phyloP scores from a whole-genome alignment of 2,797 vertebrate species.

The Ambastaia sidthimunki region DNA sequence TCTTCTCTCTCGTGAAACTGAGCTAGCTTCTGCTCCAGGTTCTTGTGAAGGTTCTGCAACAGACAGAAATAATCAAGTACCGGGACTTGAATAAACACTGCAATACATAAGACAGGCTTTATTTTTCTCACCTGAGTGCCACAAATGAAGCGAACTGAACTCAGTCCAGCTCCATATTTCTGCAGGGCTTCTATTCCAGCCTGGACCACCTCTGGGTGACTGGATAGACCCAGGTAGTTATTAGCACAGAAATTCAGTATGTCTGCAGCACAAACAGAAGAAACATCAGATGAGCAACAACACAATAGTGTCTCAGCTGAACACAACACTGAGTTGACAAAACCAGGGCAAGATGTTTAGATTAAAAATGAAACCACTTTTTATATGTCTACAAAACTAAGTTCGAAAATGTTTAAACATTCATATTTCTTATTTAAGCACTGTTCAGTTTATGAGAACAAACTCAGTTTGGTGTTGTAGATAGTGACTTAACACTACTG shows the following conservation, averaged over 20 bases:
- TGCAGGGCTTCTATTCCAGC: constrained; percentile 85
- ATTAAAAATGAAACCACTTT: no score
- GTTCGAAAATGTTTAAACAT: no score
- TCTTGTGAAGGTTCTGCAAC: constrained; percentile 88
- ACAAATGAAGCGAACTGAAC: constrained; percentile 95
- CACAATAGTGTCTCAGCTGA: no score
- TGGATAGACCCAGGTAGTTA: constrained; percentile 95
- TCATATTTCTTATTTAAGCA: no score
- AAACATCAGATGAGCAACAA: not conserved
- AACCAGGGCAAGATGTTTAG: no score
- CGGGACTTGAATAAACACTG: not conserved
- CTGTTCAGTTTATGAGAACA: no score
- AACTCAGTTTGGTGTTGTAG: no score
- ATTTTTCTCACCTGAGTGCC: constrained; percentile 87
- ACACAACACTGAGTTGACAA: no score
- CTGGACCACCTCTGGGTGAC: constrained; percentile 90
- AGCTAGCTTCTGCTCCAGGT: constrained; percentile 88
- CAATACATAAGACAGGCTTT: not conserved
- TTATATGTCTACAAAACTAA: no score
- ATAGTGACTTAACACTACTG: no score
- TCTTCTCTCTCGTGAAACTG: constrained; percentile 92
- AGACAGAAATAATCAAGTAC: not conserved
- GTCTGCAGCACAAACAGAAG: constrained; percentile 68
- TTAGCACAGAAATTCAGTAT: constrained; percentile 98
- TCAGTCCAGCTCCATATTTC: constrained; percentile 89